Conservation (phyloP, 2,888 invertebrate genomes). For the Clepsis dumicolana region DNA sequence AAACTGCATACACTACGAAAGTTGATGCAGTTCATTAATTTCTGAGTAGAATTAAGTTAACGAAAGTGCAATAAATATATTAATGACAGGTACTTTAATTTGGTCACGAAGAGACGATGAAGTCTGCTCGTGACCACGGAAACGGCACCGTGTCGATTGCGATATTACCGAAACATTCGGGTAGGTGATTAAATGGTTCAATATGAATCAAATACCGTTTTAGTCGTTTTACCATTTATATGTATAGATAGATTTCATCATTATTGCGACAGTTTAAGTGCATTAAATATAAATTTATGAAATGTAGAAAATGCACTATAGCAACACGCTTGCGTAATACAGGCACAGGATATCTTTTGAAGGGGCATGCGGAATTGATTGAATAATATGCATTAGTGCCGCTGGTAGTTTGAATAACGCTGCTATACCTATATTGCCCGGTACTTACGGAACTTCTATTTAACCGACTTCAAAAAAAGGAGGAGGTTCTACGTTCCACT, state of each 20-base stretch:
- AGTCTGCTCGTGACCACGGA: neutral
- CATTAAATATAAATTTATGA: neutral
- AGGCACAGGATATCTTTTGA: conserved; percentile 11
- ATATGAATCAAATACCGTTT: too few relatives aligned
- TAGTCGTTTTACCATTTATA: neutral
- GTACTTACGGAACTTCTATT: too few relatives aligned
- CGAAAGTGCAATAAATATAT: neutral
- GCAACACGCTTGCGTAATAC: conserved; percentile 13
- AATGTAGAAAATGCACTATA: neutral
- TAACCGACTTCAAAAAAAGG: too few relatives aligned
- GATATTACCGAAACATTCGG: neutral
- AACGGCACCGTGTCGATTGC: neutral
- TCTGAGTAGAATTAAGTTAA: neutral
- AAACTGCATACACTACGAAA: neutral
- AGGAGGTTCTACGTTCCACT: too few relatives aligned
- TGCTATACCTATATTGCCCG: neutral
- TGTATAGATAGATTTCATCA: neutral
- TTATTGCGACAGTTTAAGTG: neutral
- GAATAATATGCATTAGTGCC: conserved; percentile 16
- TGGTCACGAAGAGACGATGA: neutral
- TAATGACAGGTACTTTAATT: neutral
- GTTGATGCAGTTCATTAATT: neutral
- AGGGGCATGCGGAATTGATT: conserved; percentile 13
- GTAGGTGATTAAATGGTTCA: neutral
- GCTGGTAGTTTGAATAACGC: neutral